phyloP scores from a whole-genome alignment of 2,113 vertebrate genomes.

The Myocastor coypus region DNA sequence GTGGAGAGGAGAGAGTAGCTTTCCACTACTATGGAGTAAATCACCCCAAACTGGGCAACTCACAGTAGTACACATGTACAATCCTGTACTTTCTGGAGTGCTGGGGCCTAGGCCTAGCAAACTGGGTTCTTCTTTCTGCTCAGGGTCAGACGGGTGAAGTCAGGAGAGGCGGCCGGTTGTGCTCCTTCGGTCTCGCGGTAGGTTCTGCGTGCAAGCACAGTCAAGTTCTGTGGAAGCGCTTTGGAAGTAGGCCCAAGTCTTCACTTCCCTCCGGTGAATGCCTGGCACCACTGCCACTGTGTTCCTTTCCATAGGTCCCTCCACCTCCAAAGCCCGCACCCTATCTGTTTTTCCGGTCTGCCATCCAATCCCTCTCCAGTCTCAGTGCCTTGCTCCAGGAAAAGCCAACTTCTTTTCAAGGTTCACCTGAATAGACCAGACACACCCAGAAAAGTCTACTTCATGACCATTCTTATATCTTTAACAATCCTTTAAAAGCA shows the following conservation, averaged over 20 bases:
- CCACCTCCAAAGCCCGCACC: background rate
- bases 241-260: background rate
- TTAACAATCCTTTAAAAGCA: background rate
- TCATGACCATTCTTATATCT: background rate
- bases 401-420: background rate
- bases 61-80: background rate
- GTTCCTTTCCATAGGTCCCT: background rate
- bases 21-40: background rate
- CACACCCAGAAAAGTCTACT: background rate
- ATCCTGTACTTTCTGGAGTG: background rate
- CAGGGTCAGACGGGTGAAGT: background rate
- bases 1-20: background rate
- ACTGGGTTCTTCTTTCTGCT: background rate
- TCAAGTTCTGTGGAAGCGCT: background rate
- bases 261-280: background rate
- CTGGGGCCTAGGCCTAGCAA: background rate
- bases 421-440: background rate
- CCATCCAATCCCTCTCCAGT: background rate
- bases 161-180: fast-evolving
- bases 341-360: background rate
- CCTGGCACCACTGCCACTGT: fast-evolving
- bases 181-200: background rate
- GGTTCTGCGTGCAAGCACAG: background rate
- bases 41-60: background rate
- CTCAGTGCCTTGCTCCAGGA: background rate